A percentile compares a stretch with the other conserved stretches of the same genome.
Conservation (phyloP, 2,888 invertebrate genomes). For the Eupithecia abbreviata region DNA sequence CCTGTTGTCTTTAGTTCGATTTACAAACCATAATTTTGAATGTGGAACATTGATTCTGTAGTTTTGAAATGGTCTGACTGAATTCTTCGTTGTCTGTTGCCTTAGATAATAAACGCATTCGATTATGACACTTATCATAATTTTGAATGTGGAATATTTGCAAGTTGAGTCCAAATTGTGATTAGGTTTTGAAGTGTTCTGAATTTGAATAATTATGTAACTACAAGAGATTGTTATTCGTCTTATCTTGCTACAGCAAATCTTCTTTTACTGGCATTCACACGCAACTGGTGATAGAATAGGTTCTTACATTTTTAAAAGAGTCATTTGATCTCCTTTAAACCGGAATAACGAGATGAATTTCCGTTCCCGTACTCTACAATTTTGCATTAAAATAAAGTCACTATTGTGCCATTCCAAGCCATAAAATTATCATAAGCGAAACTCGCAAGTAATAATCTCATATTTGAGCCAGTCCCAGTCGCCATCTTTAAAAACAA, state of each 20-base stretch:
- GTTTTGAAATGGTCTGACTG: background rate
- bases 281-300: background rate
- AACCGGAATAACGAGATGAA: slow-evolving; percentile 64
- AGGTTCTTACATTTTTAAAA: slow-evolving; percentile 58
- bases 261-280: background rate
- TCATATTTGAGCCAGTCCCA: slow-evolving; percentile 71
- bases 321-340: slow-evolving; percentile 53
- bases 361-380: slow-evolving; percentile 62
- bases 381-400: slow-evolving; percentile 65
- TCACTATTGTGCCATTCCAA: slow-evolving; percentile 65
- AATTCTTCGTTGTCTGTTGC: slow-evolving; percentile 7
- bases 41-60: slow-evolving; percentile 8
- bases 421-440: slow-evolving; percentile 78
- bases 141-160: background rate
- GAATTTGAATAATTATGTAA: background rate
- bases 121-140: background rate
- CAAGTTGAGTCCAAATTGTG: background rate
- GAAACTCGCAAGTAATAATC: slow-evolving; percentile 74
- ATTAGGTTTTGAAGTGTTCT: background rate
- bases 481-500: slow-evolving; percentile 83
- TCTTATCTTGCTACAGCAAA: background rate
- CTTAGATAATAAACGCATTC: background rate
- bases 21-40: slow-evolving; percentile 33
- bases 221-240: background rate
- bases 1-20: slow-evolving; percentile 34